These are phyloP conservation scores for Zosterops hypoxanthus DNA, from an alignment of 2,113 vertebrate species.

Conservation along the genomic window DNA sequence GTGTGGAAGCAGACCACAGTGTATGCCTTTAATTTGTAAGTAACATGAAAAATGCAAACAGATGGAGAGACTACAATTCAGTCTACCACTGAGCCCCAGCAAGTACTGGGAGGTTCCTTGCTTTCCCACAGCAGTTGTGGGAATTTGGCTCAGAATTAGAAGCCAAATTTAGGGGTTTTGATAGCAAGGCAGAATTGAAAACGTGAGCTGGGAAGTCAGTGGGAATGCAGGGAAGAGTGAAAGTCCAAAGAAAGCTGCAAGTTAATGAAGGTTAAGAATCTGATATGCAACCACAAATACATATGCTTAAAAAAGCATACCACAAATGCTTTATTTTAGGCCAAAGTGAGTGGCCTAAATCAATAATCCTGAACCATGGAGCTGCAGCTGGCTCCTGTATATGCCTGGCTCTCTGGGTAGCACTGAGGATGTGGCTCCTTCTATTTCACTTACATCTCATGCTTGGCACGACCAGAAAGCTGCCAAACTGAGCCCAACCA, in stretches of 20 bases:
- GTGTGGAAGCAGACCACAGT: neutral
- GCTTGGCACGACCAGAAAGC: neutral
- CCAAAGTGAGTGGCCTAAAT: neutral
- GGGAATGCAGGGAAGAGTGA: neutral
- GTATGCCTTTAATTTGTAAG: neutral
- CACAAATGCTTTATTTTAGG: constrained; percentile 2
- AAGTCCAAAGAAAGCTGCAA: neutral
- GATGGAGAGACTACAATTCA: neutral
- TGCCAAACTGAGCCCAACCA: neutral
- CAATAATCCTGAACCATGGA: neutral
- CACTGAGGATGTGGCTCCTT: neutral
- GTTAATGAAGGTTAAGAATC: constrained; percentile 1
- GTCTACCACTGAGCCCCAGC: neutral
- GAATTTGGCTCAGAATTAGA: neutral
- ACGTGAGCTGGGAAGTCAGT: neutral
- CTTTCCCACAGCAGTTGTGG: neutral
- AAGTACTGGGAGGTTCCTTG: neutral
- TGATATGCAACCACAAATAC: neutral
- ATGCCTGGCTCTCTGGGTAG: neutral
- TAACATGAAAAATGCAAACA: neutral
- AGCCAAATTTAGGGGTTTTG: neutral
- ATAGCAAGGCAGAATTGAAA: neutral
- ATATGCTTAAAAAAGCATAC: neutral
- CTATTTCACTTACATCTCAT: neutral
- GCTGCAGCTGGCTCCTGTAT: neutral